phyloP scores from a whole-genome alignment of 2,113 vertebrate genomes.

The Micronycteris hirsuta region DNA sequence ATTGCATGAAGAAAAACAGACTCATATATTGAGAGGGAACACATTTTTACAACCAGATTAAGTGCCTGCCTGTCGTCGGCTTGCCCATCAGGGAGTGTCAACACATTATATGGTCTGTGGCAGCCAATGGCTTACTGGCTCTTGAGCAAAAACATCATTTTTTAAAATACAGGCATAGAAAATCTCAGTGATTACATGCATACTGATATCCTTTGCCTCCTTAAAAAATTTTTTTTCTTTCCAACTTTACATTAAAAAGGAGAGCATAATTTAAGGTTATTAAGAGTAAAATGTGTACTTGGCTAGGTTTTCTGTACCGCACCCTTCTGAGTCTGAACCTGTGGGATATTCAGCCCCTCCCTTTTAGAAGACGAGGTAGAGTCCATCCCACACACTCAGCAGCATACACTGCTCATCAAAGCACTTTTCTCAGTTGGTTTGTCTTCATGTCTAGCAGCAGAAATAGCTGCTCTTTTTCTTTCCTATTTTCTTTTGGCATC shows the following conservation, averaged over 20 bases:
- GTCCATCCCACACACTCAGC: background rate
- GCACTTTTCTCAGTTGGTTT: constrained; percentile 47
- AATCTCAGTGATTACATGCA: constrained; percentile 41
- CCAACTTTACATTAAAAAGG: constrained; percentile 10
- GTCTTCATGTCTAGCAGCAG: constrained; percentile 10
- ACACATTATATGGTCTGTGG: constrained; percentile 57
- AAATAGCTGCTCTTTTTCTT: constrained; percentile 59
- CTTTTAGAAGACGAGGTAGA: background rate
- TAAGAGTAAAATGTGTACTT: background rate
- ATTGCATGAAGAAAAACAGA: constrained; percentile 72
- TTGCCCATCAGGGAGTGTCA: constrained; percentile 52
- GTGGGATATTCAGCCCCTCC: background rate
- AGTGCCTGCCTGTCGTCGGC: constrained; percentile 53
- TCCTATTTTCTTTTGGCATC: background rate
- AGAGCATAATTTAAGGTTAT: background rate
- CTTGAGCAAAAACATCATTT: constrained; percentile 60
- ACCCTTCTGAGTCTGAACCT: background rate
- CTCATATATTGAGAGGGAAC: constrained; percentile 63
- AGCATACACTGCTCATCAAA: background rate
- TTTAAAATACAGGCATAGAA: constrained; percentile 51
- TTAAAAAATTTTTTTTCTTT: constrained; percentile 38
- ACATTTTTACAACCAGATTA: constrained; percentile 64
- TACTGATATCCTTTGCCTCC: constrained; percentile 32
- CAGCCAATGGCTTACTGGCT: constrained; percentile 55
- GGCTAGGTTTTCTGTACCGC: background rate